Evolutionary conservation across 2,797 vertebrate species (phyloP).

Genomic region (Notolepis coatsorum): DNA sequence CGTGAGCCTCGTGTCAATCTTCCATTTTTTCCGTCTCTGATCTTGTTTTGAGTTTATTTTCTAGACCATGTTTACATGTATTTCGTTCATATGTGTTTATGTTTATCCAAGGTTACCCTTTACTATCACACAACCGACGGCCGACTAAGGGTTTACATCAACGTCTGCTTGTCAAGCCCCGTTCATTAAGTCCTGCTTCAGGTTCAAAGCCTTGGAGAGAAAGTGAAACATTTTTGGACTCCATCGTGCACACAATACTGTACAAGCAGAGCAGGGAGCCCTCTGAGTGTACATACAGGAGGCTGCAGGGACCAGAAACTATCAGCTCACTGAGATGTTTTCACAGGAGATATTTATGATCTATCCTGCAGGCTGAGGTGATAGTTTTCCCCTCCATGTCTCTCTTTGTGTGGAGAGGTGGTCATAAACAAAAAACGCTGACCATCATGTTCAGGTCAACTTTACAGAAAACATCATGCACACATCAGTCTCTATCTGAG

Average conservation of each 20-base stretch:
- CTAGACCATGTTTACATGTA: too few species aligned
- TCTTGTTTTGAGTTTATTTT: too few species aligned
- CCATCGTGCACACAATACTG: neutral
- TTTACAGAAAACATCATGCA: too few species aligned
- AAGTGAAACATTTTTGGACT: slow-evolving; percentile 36
- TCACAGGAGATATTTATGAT: slow-evolving; percentile 11
- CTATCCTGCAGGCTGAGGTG: too few species aligned
- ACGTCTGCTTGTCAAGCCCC: neutral
- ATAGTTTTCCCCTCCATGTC: too few species aligned
- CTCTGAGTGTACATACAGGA: slow-evolving; percentile 2
- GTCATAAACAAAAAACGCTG: too few species aligned
- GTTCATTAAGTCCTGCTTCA: slow-evolving; percentile 16
- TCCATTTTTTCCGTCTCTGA: neutral
- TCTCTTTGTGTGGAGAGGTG: too few species aligned
- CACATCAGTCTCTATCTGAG: too few species aligned
- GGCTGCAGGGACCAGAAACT: neutral
- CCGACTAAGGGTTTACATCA: slow-evolving; percentile 10
- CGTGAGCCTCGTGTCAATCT: too few species aligned
- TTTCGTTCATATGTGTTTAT: neutral
- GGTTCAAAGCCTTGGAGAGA: slow-evolving; percentile 32
- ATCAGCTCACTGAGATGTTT: slow-evolving; percentile 6
- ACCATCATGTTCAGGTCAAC: too few species aligned
- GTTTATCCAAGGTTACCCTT: too few species aligned
- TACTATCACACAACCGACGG: too few species aligned
- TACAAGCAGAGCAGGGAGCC: neutral